phyloP scores from a whole-genome alignment of 2,113 vertebrate species.

The Charina bottae region DNA sequence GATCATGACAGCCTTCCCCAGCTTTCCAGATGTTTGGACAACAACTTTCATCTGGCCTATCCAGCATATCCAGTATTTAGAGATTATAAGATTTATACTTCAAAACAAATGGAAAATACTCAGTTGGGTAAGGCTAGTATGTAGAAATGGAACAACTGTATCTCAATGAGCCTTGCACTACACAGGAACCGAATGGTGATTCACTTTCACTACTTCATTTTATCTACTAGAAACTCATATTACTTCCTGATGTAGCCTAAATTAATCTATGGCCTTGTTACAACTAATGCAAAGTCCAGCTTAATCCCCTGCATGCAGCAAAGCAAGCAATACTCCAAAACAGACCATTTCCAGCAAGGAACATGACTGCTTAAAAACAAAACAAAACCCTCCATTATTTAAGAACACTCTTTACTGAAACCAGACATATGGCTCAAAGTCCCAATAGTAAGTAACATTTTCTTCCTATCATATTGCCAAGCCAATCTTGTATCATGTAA shows the following conservation, averaged over 20 bases:
- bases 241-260: too few relatives aligned
- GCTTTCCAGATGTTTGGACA: background rate
- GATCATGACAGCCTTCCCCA: background rate
- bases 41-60: background rate
- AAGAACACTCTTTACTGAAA: background rate
- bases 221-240: background rate
- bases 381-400: background rate
- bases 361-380: background rate
- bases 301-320: background rate
- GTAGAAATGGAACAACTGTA: background rate
- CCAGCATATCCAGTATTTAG: background rate
- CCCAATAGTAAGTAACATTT: background rate
- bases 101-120: background rate
- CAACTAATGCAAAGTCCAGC: background rate
- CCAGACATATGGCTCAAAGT: background rate
- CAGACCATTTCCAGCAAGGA: background rate
- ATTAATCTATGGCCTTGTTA: background rate
- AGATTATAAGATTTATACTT: background rate
- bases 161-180: background rate
- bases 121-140: background rate
- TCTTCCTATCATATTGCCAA: background rate
- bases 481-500: background rate
- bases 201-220: background rate
- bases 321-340: background rate
- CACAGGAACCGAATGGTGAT: background rate